phyloP scores from a whole-genome alignment of 1,140 invertebrate genomes.

The Drosophila murphyi region DNA sequence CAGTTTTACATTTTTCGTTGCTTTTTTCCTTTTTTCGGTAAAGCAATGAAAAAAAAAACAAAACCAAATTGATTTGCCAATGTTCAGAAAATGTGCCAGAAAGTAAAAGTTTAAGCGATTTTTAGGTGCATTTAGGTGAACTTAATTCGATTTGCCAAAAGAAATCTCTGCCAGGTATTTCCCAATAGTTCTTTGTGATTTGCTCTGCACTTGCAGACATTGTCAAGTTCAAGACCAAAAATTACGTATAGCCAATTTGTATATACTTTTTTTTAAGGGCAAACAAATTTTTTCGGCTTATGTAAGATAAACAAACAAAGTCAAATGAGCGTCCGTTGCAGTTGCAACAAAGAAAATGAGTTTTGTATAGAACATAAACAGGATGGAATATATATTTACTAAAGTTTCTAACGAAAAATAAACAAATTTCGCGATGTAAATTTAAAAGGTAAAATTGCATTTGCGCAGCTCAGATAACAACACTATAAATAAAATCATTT shows the following conservation, averaged over 20 bases:
- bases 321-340: slow-evolving; percentile 55
- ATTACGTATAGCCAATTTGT: slow-evolving; percentile 23
- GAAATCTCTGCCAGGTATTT: slow-evolving; percentile 75
- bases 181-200: slow-evolving; percentile 45
- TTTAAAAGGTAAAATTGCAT: slow-evolving; percentile 10
- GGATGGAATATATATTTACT: background rate
- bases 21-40: background rate
- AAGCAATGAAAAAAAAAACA: background rate
- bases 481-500: slow-evolving; percentile 22
- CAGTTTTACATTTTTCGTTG: background rate
- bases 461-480: slow-evolving; percentile 3
- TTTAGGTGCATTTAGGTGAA: slow-evolving; percentile 36
- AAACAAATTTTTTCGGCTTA: slow-evolving; percentile 39
- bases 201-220: slow-evolving; percentile 35
- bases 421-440: background rate
- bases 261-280: slow-evolving; percentile 48
- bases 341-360: slow-evolving; percentile 38
- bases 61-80: slow-evolving; percentile 32
- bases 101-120: slow-evolving; percentile 72
- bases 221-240: slow-evolving; percentile 74
- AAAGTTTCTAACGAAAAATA: background rate
- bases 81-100: slow-evolving; percentile 64
- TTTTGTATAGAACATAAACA: slow-evolving; percentile 10
- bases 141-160: slow-evolving; percentile 57
- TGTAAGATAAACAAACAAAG: slow-evolving; percentile 67